These are phyloP conservation scores for Diprion similis DNA, from an alignment of 1,140 invertebrate genomes.

Conservation along the genomic window DNA sequence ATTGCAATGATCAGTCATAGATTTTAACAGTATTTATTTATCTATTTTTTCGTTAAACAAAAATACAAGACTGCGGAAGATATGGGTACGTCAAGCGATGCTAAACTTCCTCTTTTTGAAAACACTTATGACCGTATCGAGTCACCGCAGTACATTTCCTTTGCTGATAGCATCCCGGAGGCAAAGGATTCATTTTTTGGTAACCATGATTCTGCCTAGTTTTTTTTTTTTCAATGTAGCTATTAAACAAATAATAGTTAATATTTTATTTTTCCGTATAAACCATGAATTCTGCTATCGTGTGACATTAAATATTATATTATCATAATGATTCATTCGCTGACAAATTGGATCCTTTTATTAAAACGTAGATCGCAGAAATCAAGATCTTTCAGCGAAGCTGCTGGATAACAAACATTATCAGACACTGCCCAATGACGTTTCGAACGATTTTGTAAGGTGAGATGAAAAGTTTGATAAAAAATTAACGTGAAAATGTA, in stretches of 20 bases:
- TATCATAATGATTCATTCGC: too few relatives aligned
- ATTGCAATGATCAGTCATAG: too few relatives aligned
- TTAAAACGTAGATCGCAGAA: neutral
- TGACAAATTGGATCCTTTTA: too few relatives aligned
- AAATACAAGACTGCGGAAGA: too few relatives aligned
- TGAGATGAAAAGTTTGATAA: too few relatives aligned
- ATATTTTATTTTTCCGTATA: slow-evolving; percentile 1
- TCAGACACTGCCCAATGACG: too few relatives aligned
- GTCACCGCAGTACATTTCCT: slow-evolving; percentile 33
- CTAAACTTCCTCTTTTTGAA: neutral
- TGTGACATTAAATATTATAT: slow-evolving; percentile 11
- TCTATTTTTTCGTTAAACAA: too few relatives aligned
- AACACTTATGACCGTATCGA: slow-evolving; percentile 24
- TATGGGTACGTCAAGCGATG: neutral
- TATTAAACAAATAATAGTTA: neutral
- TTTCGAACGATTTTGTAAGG: too few relatives aligned
- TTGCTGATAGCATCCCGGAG: slow-evolving; percentile 12
- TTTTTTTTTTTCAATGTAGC: neutral
- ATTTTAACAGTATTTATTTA: too few relatives aligned
- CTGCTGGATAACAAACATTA: too few relatives aligned
- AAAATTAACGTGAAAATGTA: too few relatives aligned
- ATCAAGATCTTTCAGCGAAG: too few relatives aligned
- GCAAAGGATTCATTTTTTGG: slow-evolving; percentile 31
- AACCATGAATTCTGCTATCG: neutral
- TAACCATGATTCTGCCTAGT: slow-evolving; percentile 18